phyloP scores from a whole-genome alignment of 2,888 invertebrate species.

The Balanococcus diminutus region DNA sequence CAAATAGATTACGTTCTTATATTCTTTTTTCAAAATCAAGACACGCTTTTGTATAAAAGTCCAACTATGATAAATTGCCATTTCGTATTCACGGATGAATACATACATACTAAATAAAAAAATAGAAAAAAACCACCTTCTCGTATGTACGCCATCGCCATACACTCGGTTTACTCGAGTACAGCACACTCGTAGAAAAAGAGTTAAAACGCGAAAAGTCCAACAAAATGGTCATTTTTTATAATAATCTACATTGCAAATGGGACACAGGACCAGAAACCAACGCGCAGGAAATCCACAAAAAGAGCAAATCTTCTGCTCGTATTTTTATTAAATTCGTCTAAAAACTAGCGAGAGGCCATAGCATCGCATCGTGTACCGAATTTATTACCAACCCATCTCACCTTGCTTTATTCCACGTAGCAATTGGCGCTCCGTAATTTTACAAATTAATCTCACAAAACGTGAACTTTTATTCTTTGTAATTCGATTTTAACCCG shows the following conservation, averaged over 20 bases:
- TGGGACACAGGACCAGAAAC: neutral
- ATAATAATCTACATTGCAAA: constrained; percentile 47
- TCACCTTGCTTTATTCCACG: neutral
- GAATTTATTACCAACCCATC: neutral
- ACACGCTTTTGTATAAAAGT: constrained; percentile 52
- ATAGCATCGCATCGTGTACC: neutral
- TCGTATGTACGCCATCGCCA: neutral
- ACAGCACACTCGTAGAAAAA: neutral
- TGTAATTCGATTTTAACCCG: constrained; percentile 14
- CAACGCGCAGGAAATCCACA: neutral
- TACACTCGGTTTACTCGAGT: neutral
- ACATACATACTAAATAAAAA: constrained; percentile 47
- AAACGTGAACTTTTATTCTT: constrained; percentile 11
- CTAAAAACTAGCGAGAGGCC: neutral
- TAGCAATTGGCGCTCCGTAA: neutral
- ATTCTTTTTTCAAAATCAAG: constrained; percentile 51
- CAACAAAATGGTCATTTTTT: constrained; percentile 31
- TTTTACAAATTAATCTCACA: constrained; percentile 28
- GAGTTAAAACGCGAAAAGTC: constrained; percentile 10
- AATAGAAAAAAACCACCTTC: neutral
- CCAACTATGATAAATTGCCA: constrained; percentile 53
- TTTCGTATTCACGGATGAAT: constrained; percentile 51
- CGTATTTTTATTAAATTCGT: neutral
- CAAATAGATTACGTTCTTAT: constrained; percentile 53
- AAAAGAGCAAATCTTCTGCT: neutral